phyloP scores from a whole-genome alignment of 53 echinoderm and acorn worm species.

The Actinopyga echinites region DNA sequence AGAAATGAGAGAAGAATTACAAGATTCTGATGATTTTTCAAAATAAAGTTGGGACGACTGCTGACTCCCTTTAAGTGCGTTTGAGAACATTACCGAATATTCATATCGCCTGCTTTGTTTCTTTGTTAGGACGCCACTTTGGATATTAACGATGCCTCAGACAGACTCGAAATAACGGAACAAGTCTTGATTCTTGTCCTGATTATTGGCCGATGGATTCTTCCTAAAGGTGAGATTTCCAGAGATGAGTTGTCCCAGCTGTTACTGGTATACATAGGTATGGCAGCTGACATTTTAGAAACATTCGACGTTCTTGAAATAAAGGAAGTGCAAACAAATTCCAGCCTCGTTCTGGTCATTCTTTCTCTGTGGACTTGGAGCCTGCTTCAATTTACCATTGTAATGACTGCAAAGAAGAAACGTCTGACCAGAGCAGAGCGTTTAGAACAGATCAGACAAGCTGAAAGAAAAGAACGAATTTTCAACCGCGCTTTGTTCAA shows the following conservation, averaged over 20 bases:
- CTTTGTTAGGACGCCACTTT: not conserved
- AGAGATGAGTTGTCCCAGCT: conserved; percentile 88
- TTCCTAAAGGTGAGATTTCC: conserved; percentile 83
- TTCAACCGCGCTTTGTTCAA: conserved; percentile 68
- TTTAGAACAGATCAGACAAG: not conserved
- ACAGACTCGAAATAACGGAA: conserved; percentile 52
- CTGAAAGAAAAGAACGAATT: conserved; percentile 30
- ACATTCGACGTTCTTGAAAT: conserved; percentile 83
- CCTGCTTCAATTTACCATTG: conserved; percentile 82
- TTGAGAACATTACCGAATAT: not conserved
- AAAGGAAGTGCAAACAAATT: conserved; percentile 64
- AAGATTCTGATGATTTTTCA: too few relatives aligned
- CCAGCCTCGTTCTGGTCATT: conserved; percentile 66
- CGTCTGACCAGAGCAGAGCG: not conserved
- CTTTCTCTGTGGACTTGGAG: conserved; percentile 95
- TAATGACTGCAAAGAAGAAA: conserved; percentile 79
- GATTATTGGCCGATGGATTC: conserved; percentile 84
- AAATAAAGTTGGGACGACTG: too few relatives aligned
- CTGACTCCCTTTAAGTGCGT: too few relatives aligned
- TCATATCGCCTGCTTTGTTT: not conserved
- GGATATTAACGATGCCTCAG: not conserved
- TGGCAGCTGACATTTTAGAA: conserved; percentile 95
- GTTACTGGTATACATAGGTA: conserved; percentile 86
- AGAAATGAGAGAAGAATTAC: too few relatives aligned
- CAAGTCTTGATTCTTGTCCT: conserved; percentile 80